Base-by-base conservation (phyloP, 2,888 invertebrate species). In the Drosophila falleni region DNA sequence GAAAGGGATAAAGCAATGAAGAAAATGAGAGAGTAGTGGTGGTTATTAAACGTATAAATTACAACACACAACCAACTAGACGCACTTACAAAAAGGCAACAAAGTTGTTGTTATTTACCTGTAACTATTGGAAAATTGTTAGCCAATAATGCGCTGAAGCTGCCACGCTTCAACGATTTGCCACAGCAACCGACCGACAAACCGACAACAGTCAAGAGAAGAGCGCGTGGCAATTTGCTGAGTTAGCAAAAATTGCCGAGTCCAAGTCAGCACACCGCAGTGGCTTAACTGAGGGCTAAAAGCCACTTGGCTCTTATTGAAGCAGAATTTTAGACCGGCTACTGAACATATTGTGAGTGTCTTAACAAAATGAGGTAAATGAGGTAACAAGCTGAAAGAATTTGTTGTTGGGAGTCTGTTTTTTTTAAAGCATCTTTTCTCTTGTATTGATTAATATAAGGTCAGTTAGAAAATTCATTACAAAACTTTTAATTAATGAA, bases 91-190 rank as follows among this genome's bases (percentile, higher is more conserved):
- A 49, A n/a, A 37, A 3, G 6, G n/a, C 37, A 56, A 29, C 56
- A 26, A 5, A 55, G 62, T 49, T 70, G 76, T 55, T 80, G 71
- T n/a, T 49, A 23, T 9, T 65, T 39, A 19, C 10, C 37, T 62
- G 58, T 37, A 67, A 46, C 66, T 87, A 89, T 89, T 89, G 86
- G 71, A 85, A 84, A 67, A 81, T 65, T 76, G 80, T 85, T 84
- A 71, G 89, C 74, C 89, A 85, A 85, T 89, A 85, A 74, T 85
- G 53, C 69, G 80, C 64, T 78, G 81, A 63, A 74, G 86, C 80
- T 51, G 82, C 60, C 58, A 87, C 88, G 84, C 84, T 85, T 87
- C 88, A 85, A 80, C 68, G 77, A 89, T 80, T 89, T 63, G 67
- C 74, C 50, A 77, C 71, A 72, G 73, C 67, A 61, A 41, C 47